Evolutionary conservation across 2,888 invertebrate genomes (phyloP).

Genomic region (Zhuqinia jingwanae): DNA sequence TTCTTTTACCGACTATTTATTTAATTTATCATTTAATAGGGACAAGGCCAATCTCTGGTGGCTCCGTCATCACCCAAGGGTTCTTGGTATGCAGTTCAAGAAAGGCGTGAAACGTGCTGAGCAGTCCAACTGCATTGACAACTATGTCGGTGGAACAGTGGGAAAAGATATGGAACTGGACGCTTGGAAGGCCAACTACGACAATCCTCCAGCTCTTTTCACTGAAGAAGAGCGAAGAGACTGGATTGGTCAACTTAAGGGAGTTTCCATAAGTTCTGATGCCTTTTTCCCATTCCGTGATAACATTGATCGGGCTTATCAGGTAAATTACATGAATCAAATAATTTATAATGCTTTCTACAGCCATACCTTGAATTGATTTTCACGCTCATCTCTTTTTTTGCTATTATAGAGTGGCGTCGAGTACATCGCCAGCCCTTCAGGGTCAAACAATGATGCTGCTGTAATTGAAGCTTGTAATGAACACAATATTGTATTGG

Average conservation of each 20-base stretch:
- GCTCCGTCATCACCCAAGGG: constrained; percentile 95
- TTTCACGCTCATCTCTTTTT: background rate
- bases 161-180: constrained; percentile 92
- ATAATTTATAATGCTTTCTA: too few relatives aligned
- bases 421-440: constrained; percentile 94
- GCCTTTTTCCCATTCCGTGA: constrained; percentile 99
- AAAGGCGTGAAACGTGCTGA: constrained; percentile 93
- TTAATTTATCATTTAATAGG: constrained; percentile 81
- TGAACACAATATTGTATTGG: constrained; percentile 92
- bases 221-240: constrained; percentile 85
- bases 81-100: constrained; percentile 91
- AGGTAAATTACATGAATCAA: too few relatives aligned
- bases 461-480: constrained; percentile 95
- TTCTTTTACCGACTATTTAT: background rate
- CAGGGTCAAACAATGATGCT: constrained; percentile 96
- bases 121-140: constrained; percentile 97
- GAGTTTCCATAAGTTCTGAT: constrained; percentile 95
- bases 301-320: constrained; percentile 94
- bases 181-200: constrained; percentile 89
- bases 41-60: constrained; percentile 96
- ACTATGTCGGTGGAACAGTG: constrained; percentile 95
- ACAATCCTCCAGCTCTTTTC: constrained; percentile 87
- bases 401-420: constrained; percentile 90
- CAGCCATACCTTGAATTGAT: too few relatives aligned
- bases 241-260: constrained; percentile 88